Percentiles rank a stretch among this genome's conserved stretches.
Evolutionary conservation across 2,888 invertebrate species (phyloP).

Genomic region (Eupeodes luniger): DNA sequence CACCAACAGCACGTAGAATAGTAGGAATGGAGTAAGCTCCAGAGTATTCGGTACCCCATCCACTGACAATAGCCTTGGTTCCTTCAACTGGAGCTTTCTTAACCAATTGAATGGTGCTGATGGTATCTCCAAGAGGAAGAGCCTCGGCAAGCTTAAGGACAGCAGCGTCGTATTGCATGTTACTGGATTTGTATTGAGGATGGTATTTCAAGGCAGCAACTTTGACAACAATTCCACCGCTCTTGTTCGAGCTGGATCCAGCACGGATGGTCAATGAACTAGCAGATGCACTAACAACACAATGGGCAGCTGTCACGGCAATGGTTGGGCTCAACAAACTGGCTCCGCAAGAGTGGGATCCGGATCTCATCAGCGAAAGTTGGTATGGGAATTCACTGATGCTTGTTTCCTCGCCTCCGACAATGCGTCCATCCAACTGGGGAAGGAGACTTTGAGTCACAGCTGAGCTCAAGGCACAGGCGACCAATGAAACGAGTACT

Average conservation of each 20-base stretch:
- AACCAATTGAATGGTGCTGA: conserved; percentile 84
- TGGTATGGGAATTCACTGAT: conserved; percentile 70
- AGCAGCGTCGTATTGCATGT: conserved; percentile 86
- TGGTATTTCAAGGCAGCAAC: conserved; percentile 81
- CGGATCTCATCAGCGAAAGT: conserved; percentile 78
- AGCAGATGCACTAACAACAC: conserved; percentile 78
- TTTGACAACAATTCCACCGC: conserved; percentile 77
- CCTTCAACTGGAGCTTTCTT: conserved; percentile 77
- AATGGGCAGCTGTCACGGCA: conserved; percentile 86
- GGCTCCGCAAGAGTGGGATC: conserved; percentile 85
- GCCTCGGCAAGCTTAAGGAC: conserved; percentile 84
- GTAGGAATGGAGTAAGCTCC: conserved; percentile 70
- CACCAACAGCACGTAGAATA: background rate
- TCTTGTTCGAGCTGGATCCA: conserved; percentile 84
- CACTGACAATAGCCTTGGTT: conserved; percentile 76
- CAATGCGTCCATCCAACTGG: conserved; percentile 72
- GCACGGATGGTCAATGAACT: conserved; percentile 83
- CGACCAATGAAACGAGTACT: conserved; percentile 76
- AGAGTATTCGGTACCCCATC: conserved; percentile 78
- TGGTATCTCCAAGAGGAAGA: conserved; percentile 82
- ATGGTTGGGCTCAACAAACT: conserved; percentile 81
- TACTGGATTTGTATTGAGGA: conserved; percentile 83
- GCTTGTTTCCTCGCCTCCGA: conserved; percentile 70
- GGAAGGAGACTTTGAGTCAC: conserved; percentile 76
- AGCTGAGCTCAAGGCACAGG: conserved; percentile 77